Evolutionary conservation across 2,888 invertebrate genomes (phyloP).

Genomic region (Cephus pygmeus): DNA sequence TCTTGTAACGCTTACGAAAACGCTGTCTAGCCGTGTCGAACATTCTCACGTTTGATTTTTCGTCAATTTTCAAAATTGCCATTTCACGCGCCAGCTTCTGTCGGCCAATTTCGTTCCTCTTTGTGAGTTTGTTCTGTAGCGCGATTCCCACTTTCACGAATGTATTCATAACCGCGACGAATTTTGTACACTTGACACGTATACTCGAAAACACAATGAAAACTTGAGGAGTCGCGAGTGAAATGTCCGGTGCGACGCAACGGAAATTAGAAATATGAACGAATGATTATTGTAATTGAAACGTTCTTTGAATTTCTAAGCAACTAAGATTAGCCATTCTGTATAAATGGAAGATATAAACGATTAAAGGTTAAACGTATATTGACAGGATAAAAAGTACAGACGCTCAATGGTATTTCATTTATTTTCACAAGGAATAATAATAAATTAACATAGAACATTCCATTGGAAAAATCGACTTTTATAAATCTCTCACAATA

Average conservation of each 20-base stretch:
- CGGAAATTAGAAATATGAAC: neutral
- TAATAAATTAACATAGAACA: neutral
- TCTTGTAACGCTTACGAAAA: slow-evolving; percentile 40
- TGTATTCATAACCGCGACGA: neutral
- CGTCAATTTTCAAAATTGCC: slow-evolving; percentile 33
- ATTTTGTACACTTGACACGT: neutral
- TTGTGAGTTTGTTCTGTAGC: slow-evolving; percentile 28
- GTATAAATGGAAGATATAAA: neutral
- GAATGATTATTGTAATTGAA: neutral
- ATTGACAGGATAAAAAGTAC: neutral
- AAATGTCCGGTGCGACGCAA: neutral
- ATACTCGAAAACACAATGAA: neutral
- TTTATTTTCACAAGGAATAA: neutral
- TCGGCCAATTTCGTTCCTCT: slow-evolving; percentile 36
- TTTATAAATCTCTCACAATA: neutral
- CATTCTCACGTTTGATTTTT: slow-evolving; percentile 40
- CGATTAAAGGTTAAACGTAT: neutral
- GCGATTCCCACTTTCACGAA: slow-evolving; percentile 21
- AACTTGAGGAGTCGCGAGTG: neutral
- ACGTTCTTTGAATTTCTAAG: neutral
- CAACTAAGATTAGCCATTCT: neutral
- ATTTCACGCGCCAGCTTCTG: slow-evolving; percentile 38
- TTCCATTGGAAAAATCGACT: neutral
- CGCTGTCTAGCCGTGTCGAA: slow-evolving; percentile 39
- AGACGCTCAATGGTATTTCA: neutral